Evolutionary conservation across 2,888 invertebrate genomes (phyloP), one percentile per base, ranked within the genome.

Genomic region (Cryptocheilus praepositus): DNA sequence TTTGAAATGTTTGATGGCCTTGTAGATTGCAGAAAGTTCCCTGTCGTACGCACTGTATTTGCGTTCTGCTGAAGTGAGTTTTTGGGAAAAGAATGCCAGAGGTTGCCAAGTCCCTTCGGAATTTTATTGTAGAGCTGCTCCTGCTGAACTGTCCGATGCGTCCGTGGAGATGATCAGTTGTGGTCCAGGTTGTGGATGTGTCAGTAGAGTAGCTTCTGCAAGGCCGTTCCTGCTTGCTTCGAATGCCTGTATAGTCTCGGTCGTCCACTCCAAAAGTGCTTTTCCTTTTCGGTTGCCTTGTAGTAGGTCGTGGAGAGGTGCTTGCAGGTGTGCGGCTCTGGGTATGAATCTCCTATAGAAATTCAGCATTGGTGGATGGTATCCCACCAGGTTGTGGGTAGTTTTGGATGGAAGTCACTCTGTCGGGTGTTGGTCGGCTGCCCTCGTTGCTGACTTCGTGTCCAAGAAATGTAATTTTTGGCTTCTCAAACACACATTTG

Each of bases 21-120:
- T 2, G 11, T 58, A 62, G 0, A 61, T 67, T 1, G 62, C 62
- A 2, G 7, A 0, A 2, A 25, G 25, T 5, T 25, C 25, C 25
- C 25, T 25, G 25, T 25, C 25, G 5, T 25, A 25, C 3, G 78
- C 64, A 52, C 78, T 75, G 59, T 81, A 85, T 2, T 70, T 73
- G n/a, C 4, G 21, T 52, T 81, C 67, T 0, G 70, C 36, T 0
- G 71, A 59, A 8, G 70, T 57, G 1, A 70, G n/a, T 16, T 57
- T 55, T 22, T 46, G 52, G 0, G 67, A 58, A 22, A 61, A 68
- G 46, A 71, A 68, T 21, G 67, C 71, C 0, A 74, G 22, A 0
- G 72, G 68, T n/a, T 62, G 68, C 61, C 64, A 72, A 5, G 3
- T 22, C 0, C 49, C 45, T 0, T 58, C 49, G 2, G 8, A 16